phyloP scores from a whole-genome alignment of 2,797 vertebrate species.

The Etheostoma nigrum region DNA sequence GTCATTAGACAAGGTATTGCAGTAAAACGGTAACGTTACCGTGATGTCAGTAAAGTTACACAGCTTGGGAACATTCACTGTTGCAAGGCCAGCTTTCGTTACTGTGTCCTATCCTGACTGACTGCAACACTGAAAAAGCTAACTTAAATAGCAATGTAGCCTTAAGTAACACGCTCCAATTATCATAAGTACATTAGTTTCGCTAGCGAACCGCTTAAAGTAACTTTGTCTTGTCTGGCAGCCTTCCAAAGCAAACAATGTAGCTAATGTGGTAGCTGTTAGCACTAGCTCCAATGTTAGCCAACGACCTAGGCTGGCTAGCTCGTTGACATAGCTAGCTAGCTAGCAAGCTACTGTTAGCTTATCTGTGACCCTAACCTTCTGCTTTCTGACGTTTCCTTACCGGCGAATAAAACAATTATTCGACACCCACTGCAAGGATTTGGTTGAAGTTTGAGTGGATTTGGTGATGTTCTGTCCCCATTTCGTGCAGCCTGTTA shows the following conservation, averaged over 20 bases:
- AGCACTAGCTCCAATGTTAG: constrained; percentile 67
- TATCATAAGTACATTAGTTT: neutral
- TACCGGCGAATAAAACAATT: constrained; percentile 49
- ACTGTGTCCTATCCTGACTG: constrained; percentile 53
- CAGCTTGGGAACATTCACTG: constrained; percentile 49
- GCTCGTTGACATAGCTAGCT: constrained; percentile 69
- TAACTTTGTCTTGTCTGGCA: constrained; percentile 62
- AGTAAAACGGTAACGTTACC: constrained; percentile 34
- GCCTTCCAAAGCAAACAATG: constrained; percentile 36
- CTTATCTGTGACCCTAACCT: constrained; percentile 77
- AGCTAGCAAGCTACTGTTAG: constrained; percentile 77
- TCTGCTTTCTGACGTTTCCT: constrained; percentile 73
- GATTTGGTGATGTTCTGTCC: constrained; percentile 38
- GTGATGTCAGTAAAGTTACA: constrained; percentile 54
- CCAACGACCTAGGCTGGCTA: constrained; percentile 75
- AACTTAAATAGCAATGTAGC: constrained; percentile 39
- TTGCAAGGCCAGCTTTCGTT: constrained; percentile 66
- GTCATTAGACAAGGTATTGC: neutral
- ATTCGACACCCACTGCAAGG: neutral
- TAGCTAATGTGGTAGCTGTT: constrained; percentile 50
- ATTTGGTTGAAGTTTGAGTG: constrained; percentile 10
- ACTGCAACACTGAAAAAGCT: constrained; percentile 59
- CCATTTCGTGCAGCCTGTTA: constrained; percentile 61
- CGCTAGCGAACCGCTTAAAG: constrained; percentile 30
- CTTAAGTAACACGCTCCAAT: neutral